Evolutionary conservation across 2,797 vertebrate species (phyloP).

Genomic region (Cacajao melanocephalus): DNA sequence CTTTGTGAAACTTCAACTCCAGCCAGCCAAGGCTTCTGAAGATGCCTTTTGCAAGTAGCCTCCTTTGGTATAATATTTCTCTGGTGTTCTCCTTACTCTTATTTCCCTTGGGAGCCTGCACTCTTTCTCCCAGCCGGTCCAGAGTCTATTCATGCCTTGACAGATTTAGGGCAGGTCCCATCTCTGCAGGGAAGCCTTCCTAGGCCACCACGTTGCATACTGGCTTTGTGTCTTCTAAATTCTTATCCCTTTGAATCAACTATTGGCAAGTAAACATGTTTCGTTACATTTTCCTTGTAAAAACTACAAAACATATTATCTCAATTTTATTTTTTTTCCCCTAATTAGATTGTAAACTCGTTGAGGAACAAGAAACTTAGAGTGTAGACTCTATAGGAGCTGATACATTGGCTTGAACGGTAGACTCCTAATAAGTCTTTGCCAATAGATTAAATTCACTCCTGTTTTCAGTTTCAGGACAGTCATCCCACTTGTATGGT

Average conservation of each 20-base stretch:
- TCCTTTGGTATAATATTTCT: background rate
- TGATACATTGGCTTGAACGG: background rate
- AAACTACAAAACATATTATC: background rate
- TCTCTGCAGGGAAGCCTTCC: background rate
- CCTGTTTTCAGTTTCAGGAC: constrained; percentile 7
- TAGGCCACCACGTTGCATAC: background rate
- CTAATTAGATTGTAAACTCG: background rate
- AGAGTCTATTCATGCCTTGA: background rate
- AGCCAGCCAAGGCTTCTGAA: background rate
- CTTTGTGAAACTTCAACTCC: background rate
- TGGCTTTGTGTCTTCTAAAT: background rate
- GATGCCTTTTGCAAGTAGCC: background rate
- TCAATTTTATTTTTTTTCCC: background rate
- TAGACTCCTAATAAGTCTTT: background rate
- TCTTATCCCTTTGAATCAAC: background rate
- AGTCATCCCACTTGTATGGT: background rate
- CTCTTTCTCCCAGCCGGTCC: background rate
- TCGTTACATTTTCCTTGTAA: background rate
- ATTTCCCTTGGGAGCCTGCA: background rate
- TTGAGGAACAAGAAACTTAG: background rate
- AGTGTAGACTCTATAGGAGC: background rate
- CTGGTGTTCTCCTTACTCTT: background rate
- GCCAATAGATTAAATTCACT: background rate
- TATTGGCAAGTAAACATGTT: background rate
- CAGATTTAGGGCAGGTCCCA: background rate